Evolutionary conservation across 2,113 vertebrate species (phyloP).

Genomic region (Catharus bicknelli): DNA sequence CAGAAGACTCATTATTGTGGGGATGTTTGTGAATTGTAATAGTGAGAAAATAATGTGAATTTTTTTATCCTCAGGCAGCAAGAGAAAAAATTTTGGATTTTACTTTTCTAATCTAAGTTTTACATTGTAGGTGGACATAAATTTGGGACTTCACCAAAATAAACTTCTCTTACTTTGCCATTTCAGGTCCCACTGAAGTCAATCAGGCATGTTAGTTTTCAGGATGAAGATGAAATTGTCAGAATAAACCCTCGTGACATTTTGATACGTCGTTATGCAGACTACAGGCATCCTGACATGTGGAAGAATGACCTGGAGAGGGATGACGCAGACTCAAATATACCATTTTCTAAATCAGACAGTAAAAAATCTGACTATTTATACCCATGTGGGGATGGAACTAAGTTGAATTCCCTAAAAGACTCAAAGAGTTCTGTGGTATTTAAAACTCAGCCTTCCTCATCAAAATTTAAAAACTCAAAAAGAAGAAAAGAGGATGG

Average conservation of each 20-base stretch:
- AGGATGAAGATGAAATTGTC: slow-evolving; percentile 97
- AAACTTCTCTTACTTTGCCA: not conserved
- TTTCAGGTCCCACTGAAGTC: slow-evolving; percentile 85
- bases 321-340: slow-evolving; percentile 85
- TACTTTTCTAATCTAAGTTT: not conserved
- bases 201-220: slow-evolving; percentile 92
- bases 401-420: slow-evolving; percentile 85
- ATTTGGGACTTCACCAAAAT: not conserved
- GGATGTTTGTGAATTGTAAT: not conserved
- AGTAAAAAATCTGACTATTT: slow-evolving; percentile 93
- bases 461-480: slow-evolving; percentile 89
- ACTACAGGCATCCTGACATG: slow-evolving; percentile 97
- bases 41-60: not conserved
- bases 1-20: not conserved
- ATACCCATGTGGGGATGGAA: slow-evolving; percentile 85
- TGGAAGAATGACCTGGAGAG: slow-evolving; percentile 91
- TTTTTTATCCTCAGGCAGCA: not conserved
- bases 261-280: slow-evolving; percentile 94
- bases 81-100: not conserved
- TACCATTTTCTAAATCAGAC: slow-evolving; percentile 90
- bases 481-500: slow-evolving; percentile 95
- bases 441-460: slow-evolving; percentile 92
- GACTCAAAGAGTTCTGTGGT: slow-evolving; percentile 81
- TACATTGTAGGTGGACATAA: not conserved
- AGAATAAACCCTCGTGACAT: slow-evolving; percentile 98